Evolutionary conservation across 2,113 vertebrate genomes (phyloP).

Genomic region (Myanophis thanlyinensis): DNA sequence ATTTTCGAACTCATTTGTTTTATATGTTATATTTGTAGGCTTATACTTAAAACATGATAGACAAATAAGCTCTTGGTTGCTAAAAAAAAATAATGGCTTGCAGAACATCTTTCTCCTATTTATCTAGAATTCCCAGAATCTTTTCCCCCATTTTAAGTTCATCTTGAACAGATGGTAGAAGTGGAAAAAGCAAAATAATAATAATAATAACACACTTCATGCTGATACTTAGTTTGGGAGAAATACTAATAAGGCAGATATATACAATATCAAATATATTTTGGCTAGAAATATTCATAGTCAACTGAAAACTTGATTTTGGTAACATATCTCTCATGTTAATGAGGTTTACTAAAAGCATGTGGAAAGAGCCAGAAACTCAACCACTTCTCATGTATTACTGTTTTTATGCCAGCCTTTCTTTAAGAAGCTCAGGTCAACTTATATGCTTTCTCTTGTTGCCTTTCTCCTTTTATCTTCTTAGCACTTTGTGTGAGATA

Average conservation of each 20-base stretch:
- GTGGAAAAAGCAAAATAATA: neutral
- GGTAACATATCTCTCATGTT: neutral
- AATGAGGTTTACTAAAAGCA: neutral
- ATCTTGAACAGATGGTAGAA: neutral
- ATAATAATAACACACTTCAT: neutral
- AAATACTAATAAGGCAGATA: neutral
- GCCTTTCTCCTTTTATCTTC: neutral
- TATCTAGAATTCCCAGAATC: neutral
- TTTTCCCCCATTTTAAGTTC: neutral
- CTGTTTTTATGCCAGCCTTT: neutral
- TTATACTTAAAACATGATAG: neutral
- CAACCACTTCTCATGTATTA: neutral
- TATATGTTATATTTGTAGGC: neutral
- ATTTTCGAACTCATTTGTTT: neutral
- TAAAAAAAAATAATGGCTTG: neutral
- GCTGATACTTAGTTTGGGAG: neutral
- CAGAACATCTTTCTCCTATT: neutral
- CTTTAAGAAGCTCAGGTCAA: neutral
- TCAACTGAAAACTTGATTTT: neutral
- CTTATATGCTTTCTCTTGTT: neutral
- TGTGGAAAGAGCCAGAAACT: neutral
- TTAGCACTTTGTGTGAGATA: neutral
- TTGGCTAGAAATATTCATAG: neutral
- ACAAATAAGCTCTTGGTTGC: neutral
- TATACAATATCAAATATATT: neutral